phyloP scores from a whole-genome alignment of 2,113 vertebrate genomes.

The Romanogobio albipinnatus region DNA sequence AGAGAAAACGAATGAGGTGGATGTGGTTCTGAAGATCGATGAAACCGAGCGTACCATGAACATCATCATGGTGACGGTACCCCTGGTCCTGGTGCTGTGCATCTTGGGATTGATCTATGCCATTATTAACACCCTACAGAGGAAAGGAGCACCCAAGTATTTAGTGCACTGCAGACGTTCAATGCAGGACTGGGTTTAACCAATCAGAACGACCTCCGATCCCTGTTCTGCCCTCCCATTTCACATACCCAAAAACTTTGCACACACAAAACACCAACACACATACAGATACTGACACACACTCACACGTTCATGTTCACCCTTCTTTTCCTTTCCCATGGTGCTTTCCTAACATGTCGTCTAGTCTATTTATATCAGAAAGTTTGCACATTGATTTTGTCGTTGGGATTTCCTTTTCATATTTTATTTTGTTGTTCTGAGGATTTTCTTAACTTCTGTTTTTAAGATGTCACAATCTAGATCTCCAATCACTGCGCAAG shows the following conservation, averaged over 20 bases:
- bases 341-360: constrained; percentile 79
- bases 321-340: constrained; percentile 69
- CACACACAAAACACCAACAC: constrained; percentile 38
- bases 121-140: constrained; percentile 93
- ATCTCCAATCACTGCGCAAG: constrained; percentile 24
- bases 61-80: constrained; percentile 89
- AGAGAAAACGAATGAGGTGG: constrained; percentile 83
- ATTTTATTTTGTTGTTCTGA: constrained; percentile 57
- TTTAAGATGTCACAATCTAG: constrained; percentile 41
- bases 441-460: constrained; percentile 53
- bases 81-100: constrained; percentile 90
- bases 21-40: constrained; percentile 91
- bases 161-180: constrained; percentile 97
- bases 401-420: constrained; percentile 56
- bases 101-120: constrained; percentile 89
- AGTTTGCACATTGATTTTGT: constrained; percentile 74
- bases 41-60: constrained; percentile 89
- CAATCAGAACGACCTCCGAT: constrained; percentile 51
- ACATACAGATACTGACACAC: not conserved
- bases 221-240: constrained; percentile 3
- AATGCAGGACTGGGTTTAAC: constrained; percentile 97
- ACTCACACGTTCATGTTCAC: constrained; percentile 35
- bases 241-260: constrained; percentile 13
- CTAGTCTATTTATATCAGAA: constrained; percentile 76
- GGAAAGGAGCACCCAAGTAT: constrained; percentile 89